phyloP scores from a whole-genome alignment of 2,113 vertebrate species.

The Otis tarda region DNA sequence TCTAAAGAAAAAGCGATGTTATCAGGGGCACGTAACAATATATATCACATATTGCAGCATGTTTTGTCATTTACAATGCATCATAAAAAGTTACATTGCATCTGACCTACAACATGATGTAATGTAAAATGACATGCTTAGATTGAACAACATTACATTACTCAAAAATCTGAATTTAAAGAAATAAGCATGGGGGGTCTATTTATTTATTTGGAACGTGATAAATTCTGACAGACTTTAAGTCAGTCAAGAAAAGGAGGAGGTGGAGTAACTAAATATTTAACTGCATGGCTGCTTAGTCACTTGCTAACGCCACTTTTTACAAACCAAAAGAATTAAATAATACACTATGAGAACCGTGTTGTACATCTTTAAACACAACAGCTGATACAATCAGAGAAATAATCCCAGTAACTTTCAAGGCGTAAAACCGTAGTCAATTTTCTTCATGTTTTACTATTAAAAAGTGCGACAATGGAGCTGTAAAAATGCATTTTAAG shows the following conservation, averaged over 20 bases:
- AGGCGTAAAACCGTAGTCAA: neutral
- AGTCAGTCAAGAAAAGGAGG: neutral
- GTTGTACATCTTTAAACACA: conserved; percentile 13
- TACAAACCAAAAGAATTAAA: conserved; percentile 21
- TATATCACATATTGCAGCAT: conserved; percentile 40
- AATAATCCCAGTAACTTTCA: conserved; percentile 14
- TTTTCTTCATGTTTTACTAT: conserved; percentile 20
- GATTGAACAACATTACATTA: conserved; percentile 12
- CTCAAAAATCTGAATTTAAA: conserved; percentile 38
- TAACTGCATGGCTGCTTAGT: conserved; percentile 42
- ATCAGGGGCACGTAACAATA: conserved; percentile 33
- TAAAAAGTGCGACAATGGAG: neutral
- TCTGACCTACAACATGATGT: conserved; percentile 49
- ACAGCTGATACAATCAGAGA: conserved; percentile 21
- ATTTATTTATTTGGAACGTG: conserved; percentile 30
- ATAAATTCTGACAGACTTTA: conserved; percentile 36
- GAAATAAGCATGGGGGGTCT: neutral
- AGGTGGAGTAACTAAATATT: conserved; percentile 31
- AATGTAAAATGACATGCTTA: conserved; percentile 49
- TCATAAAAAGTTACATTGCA: conserved; percentile 45
- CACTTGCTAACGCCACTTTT: conserved; percentile 41
- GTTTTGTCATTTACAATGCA: conserved; percentile 56
- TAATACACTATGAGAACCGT: neutral
- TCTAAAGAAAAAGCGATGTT: conserved; percentile 44
- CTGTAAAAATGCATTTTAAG: neutral